Conservation (phyloP, 2,113 vertebrate species). For the Telmatochromis brichardi region DNA sequence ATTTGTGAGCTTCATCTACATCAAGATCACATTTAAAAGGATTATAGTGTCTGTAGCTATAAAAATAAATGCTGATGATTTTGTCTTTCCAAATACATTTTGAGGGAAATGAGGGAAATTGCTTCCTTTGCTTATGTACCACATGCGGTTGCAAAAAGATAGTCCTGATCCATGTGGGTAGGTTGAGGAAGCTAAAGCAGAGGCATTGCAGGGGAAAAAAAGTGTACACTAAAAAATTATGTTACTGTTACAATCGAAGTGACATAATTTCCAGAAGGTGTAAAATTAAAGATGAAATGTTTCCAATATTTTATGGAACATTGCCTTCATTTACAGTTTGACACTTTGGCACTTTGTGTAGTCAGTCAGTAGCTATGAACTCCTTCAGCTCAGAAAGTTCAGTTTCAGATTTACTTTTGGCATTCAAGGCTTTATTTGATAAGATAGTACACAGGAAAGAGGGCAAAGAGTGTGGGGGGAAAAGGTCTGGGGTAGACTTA, state of each 20-base stretch:
- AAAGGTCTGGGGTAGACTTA: not conserved
- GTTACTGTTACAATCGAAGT: not conserved
- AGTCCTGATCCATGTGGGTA: not conserved
- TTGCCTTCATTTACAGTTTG: not conserved
- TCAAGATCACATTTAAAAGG: not conserved
- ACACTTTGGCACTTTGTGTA: not conserved
- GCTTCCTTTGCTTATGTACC: not conserved
- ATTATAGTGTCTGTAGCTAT: not conserved
- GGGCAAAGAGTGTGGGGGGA: not conserved
- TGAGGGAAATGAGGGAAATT: not conserved
- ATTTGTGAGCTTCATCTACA: not conserved
- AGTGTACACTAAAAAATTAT: not conserved
- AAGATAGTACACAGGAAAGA: not conserved
- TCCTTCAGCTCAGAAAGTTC: not conserved
- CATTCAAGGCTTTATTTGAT: not conserved
- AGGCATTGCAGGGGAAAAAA: fast-evolving
- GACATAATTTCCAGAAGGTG: not conserved
- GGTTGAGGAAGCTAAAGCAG: not conserved
- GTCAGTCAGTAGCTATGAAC: not conserved
- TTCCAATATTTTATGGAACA: not conserved
- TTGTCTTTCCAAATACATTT: not conserved
- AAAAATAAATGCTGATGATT: not conserved
- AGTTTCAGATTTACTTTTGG: not conserved
- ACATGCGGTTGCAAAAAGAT: not conserved
- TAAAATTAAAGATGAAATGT: not conserved